Evolutionary conservation across 2,113 vertebrate genomes (phyloP), one percentile per base, ranked within the genome.

Genomic region (Heliornis fulica): DNA sequence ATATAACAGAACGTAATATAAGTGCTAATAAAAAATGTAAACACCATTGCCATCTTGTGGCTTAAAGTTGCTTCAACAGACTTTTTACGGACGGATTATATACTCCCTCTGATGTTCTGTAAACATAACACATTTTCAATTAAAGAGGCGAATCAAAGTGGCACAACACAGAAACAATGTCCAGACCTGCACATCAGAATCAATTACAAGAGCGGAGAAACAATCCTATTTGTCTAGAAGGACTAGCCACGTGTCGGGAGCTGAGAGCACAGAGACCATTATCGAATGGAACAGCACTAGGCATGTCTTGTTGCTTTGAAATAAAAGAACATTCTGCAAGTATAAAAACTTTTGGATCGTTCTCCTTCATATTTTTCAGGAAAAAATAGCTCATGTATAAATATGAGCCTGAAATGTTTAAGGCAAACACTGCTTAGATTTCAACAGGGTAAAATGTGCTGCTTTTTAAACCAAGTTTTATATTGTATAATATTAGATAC

Each of bases 21-120:
- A 46, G 59, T 23, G 41, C 48, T 88, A 84, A 69, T 68, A 80
- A 95, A 97, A 95, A 94, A 75, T 78, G 92, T 97, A 96, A 98
- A 76, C 97, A 92, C 96, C 93, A 97, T 81, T 98, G 98, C 98
- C 98, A 98, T 97, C 98, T 98, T 97, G 98, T 98, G 98, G 98
- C 56, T 95, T 64, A 41, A 76, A 56, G 65, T 20, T 48, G 97
- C 48, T 54, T 94, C 89, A 81, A 97, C 98, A 97, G 19, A 92
- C 28, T 94, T 92, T n/a, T 59, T 65, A 36, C 32, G 5, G 54
- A 21, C 5, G 4, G 38, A 61, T 72, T 53, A 8, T 22, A 29
- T 10, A 23, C 61, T 94, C 51, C 17, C 40, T 79, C 83, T 46
- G 70, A 84, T 70, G 56, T 60, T 94, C 92, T 80, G 75, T 38